Conservation (phyloP, 2,888 invertebrate species). For the Lordiphosa fenestrarum region DNA sequence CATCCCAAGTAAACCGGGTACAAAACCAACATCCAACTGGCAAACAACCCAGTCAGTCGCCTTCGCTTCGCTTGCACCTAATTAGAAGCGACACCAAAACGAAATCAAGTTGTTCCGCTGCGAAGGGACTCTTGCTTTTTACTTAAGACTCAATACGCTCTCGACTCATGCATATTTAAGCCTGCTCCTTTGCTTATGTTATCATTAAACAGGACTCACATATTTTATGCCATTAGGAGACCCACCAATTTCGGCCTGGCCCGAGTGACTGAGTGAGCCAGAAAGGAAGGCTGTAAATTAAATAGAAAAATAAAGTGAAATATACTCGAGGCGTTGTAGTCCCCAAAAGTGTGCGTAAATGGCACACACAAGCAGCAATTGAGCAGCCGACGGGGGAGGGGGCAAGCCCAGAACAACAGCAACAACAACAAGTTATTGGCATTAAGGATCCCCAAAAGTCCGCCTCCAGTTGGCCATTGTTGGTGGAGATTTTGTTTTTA, state of each 20-base stretch:
- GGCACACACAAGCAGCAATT: not conserved
- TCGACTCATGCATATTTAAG: constrained; percentile 51
- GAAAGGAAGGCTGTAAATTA: constrained; percentile 38
- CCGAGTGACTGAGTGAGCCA: not conserved
- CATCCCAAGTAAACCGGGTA: too few species aligned
- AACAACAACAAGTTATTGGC: constrained; percentile 37
- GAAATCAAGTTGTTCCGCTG: too few species aligned
- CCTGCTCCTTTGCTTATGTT: constrained; percentile 22
- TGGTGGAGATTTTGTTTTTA: constrained; percentile 61
- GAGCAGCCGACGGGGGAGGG: not conserved
- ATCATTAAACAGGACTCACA: constrained; percentile 46
- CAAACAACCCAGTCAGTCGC: too few species aligned
- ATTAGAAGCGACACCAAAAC: too few species aligned
- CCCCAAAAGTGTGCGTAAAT: constrained; percentile 10
- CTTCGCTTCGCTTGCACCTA: too few species aligned
- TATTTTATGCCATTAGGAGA: constrained; percentile 41
- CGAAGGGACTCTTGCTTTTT: not conserved
- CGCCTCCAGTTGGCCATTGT: constrained; percentile 46
- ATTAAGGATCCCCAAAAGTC: constrained; percentile 18
- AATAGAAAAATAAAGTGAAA: constrained; percentile 55
- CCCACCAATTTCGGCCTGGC: constrained; percentile 33
- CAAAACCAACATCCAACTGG: too few species aligned
- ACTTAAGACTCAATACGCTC: constrained; percentile 28
- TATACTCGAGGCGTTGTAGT: constrained; percentile 45
- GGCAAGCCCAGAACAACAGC: too few species aligned